A percentile compares a stretch with the other conserved stretches of the same genome.
Conservation (phyloP, 1,140 invertebrate species). For the Oryctes rhinoceros region DNA sequence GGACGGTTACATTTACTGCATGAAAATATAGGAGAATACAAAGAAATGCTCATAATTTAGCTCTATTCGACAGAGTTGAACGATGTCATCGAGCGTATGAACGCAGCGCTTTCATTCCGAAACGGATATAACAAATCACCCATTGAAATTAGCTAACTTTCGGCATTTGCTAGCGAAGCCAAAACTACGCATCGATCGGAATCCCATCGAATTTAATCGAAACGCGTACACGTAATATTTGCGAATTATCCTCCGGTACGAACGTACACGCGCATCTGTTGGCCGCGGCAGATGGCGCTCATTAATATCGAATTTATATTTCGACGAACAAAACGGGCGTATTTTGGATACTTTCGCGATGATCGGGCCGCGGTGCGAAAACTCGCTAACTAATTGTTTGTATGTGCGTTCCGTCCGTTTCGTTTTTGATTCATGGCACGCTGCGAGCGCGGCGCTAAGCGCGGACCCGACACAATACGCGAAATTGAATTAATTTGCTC, state of each 20-base stretch:
- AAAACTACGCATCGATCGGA: neutral
- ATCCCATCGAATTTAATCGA: neutral
- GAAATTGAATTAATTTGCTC: slow-evolving; percentile 25
- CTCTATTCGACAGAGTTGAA: no score
- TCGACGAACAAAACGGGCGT: slow-evolving; percentile 9
- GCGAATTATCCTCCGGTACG: neutral
- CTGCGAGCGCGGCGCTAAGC: neutral
- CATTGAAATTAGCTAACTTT: neutral
- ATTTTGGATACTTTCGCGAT: slow-evolving; percentile 21
- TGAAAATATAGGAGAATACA: no score
- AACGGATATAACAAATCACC: neutral
- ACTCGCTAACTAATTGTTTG: slow-evolving; percentile 9
- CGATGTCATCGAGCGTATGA: neutral
- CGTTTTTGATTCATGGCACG: slow-evolving; percentile 23
- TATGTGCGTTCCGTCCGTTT: neutral
- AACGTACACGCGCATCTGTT: slow-evolving; percentile 13
- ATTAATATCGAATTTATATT: slow-evolving; percentile 32
- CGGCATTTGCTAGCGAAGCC: neutral
- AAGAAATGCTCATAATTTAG: no score
- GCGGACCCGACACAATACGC: neutral
- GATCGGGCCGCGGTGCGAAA: neutral
- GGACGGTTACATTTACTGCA: no score
- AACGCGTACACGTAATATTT: neutral
- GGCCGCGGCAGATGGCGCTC: slow-evolving; percentile 4
- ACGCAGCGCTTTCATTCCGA: neutral